phyloP scores from a whole-genome alignment of 1,140 invertebrate genomes.

The Lasaia peninsularis region DNA sequence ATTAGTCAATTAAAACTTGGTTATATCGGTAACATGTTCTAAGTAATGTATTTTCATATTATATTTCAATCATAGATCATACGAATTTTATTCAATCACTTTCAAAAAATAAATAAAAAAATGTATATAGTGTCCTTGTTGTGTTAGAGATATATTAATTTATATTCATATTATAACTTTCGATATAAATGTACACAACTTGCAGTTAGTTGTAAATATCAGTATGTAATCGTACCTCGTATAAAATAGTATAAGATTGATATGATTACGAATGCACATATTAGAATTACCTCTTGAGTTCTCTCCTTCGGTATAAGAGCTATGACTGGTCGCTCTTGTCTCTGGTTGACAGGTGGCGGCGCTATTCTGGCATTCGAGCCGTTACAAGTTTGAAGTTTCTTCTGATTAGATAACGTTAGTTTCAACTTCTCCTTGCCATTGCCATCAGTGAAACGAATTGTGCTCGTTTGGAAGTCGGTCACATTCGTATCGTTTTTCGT shows the following conservation, averaged over 20 bases:
- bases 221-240: slow-evolving; percentile 18
- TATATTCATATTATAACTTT: slow-evolving; percentile 4
- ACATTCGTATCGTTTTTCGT: slow-evolving; percentile 47
- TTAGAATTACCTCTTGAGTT: slow-evolving; percentile 66
- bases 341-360: slow-evolving; percentile 27
- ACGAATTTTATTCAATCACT: not conserved
- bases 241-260: slow-evolving; percentile 39
- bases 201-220: slow-evolving; percentile 18
- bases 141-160: not conserved
- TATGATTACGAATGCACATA: slow-evolving; percentile 63
- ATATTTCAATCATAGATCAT: not conserved
- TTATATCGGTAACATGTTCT: not conserved
- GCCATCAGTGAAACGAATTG: slow-evolving; percentile 57
- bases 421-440: slow-evolving; percentile 60
- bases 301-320: slow-evolving; percentile 37
- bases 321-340: slow-evolving; percentile 21
- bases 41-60: not conserved
- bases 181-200: slow-evolving; percentile 1
- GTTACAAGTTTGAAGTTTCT: slow-evolving; percentile 39
- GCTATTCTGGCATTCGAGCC: slow-evolving; percentile 32
- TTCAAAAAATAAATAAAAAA: not conserved
- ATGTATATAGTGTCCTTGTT: not conserved
- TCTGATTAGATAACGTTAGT: slow-evolving; percentile 54
- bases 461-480: slow-evolving; percentile 57
- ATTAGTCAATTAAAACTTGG: slow-evolving; percentile 2